phyloP scores from a whole-genome alignment of 2,797 vertebrate species.

The Macroramphosus scolopax region DNA sequence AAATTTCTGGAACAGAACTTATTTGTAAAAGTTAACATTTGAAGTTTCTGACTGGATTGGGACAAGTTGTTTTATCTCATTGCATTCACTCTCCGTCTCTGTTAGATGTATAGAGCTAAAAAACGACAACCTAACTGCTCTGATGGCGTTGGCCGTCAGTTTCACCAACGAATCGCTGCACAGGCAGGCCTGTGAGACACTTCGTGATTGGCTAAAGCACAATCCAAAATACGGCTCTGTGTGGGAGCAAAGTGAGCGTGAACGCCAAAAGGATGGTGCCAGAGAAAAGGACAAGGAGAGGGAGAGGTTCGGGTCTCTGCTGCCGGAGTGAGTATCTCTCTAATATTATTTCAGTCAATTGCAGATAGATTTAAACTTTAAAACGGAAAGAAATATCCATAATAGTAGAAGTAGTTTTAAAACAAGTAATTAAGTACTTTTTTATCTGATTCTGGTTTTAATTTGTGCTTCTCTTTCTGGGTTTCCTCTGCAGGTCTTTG shows the following conservation, averaged over 20 bases:
- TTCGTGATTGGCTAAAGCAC: conserved; percentile 92
- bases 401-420: no score
- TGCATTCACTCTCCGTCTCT: conserved; percentile 1
- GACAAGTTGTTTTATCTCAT: not conserved
- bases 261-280: conserved; percentile 55
- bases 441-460: not conserved
- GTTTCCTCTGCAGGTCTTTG: conserved; percentile 78
- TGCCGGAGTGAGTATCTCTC: conserved; percentile 90
- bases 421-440: no score
- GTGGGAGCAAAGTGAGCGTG: conserved; percentile 76
- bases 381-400: not conserved
- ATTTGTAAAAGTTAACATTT: no score
- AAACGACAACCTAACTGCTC: conserved; percentile 91
- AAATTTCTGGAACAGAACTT: no score
- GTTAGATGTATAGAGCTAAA: conserved; percentile 92
- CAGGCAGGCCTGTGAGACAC: conserved; percentile 95
- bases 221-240: conserved; percentile 85
- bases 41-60: no score
- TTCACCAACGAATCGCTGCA: conserved; percentile 98
- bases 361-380: not conserved
- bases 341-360: no score
- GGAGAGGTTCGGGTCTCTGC: conserved; percentile 84
- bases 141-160: conserved; percentile 96
- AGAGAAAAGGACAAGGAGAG: conserved; percentile 76
- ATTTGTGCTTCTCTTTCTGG: not conserved